Base-by-base conservation (phyloP, 2,113 vertebrate genomes). In the Hypocryptadius cinnamomeus region DNA sequence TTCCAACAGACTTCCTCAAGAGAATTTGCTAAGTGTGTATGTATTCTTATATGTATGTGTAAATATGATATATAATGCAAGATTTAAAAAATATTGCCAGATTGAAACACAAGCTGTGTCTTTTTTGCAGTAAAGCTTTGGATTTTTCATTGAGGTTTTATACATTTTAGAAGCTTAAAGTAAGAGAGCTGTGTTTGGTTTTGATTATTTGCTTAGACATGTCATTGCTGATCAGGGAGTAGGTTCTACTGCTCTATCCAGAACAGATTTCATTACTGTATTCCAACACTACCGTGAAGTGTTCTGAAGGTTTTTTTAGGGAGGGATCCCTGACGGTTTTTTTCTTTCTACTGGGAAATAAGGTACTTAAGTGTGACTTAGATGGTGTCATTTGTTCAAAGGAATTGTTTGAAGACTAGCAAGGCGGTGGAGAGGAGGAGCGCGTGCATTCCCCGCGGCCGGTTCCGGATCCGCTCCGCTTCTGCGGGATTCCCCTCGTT, bases 401-500 rank as follows among this genome's bases (percentile, higher is more conserved):
- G 30, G 11, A 10, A 0, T 11, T 13, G 42, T 17, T 4, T 8
- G 51, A 21, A 2, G 40, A 11, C 1, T 0, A 24, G 24, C 15
- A 2, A 6, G n/a, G 57, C 51, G 17, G 42, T 1, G 4, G 35
- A 15, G 48, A 19, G 68, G 66, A 74, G 45, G 15, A 39, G 4
- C 0, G 16, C 0, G 3, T 12, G 28, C 47, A 0, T 63, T 39
- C 5, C 0, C 10, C 15, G 59, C 4, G 23, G 8, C 31, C 6
- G 14, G 10, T 51, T 7, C 6, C 54, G 12, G 19, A 8, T 17
- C 13, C n/a, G 37, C 20, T 37, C 22, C 0, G 22, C 1, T 16
- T 27, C 40, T 9, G 37, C 17, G 40, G 39, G 16, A 13, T 40
- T 13, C 7, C 25, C 47, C 8, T 10, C 0, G 25, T 5, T 3